phyloP scores from a whole-genome alignment of 2,113 vertebrate species.

The Salminus brasiliensis region DNA sequence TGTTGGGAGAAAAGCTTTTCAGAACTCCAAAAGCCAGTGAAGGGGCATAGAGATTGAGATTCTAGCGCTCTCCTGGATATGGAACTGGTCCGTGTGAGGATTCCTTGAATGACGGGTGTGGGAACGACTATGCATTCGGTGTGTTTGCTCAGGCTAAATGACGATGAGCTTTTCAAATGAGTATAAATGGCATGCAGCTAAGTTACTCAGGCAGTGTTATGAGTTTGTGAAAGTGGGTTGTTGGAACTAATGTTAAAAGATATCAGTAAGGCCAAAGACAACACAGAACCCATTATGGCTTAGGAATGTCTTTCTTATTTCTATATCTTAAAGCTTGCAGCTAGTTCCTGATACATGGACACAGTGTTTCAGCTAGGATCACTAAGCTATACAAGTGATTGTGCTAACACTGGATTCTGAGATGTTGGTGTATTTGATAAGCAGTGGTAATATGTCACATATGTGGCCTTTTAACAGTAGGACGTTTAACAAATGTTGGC shows the following conservation, averaged over 20 bases:
- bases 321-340: background rate
- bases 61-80: background rate
- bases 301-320: background rate
- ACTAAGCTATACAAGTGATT: background rate
- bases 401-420: background rate
- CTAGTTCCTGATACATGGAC: background rate
- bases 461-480: background rate
- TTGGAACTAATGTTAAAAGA: background rate
- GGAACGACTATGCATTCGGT: background rate
- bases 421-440: background rate
- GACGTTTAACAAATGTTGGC: no score
- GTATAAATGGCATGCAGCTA: background rate
- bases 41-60: background rate
- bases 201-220: background rate
- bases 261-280: background rate
- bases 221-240: background rate
- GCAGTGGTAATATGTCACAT: background rate
- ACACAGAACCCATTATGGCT: background rate
- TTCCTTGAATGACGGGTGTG: background rate
- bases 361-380: no score
- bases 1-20: conserved; percentile 45
- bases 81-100: background rate
- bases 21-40: background rate
- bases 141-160: background rate
- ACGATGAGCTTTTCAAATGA: background rate